Conservation (phyloP, 1,140 invertebrate genomes). For the Helicoverpa armigera region DNA sequence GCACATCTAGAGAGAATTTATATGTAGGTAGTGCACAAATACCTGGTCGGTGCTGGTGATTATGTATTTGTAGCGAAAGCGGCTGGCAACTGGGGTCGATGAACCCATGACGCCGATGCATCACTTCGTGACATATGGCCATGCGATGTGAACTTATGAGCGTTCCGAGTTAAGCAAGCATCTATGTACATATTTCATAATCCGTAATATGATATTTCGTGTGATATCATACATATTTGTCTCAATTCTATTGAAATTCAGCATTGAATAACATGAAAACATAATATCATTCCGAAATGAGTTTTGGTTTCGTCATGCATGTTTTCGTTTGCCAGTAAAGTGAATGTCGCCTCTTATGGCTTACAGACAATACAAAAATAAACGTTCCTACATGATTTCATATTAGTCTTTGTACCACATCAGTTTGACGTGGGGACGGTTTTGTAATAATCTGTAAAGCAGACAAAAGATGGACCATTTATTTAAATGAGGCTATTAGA, state of each 20-base stretch:
- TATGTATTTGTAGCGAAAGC: constrained; percentile 76
- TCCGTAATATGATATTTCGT: too few species aligned
- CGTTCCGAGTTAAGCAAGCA: constrained; percentile 70
- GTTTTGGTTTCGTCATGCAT: constrained; percentile 4
- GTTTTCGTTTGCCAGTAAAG: constrained; percentile 2
- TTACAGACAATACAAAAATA: constrained; percentile 18
- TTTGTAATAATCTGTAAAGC: constrained; percentile 5
- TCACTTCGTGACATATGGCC: constrained; percentile 61
- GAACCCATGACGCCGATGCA: constrained; percentile 63
- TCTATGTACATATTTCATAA: not conserved
- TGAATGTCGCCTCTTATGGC: constrained; percentile 8
- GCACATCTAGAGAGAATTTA: constrained; percentile 51
- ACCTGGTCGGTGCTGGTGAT: constrained; percentile 49
- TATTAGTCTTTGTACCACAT: constrained; percentile 7
- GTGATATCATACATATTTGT: constrained; percentile 7
- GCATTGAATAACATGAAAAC: constrained; percentile 9
- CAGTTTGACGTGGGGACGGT: constrained; percentile 7
- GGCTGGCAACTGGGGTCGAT: constrained; percentile 59
- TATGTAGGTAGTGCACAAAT: constrained; percentile 48
- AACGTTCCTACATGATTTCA: constrained; percentile 11
- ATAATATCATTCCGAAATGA: constrained; percentile 12
- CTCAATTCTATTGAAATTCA: not conserved
- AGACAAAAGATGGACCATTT: constrained; percentile 16
- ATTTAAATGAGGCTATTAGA: constrained; percentile 4
- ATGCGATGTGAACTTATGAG: constrained; percentile 52